Conservation (phyloP, 2,113 vertebrate genomes). For the Capreolus pygargus region DNA sequence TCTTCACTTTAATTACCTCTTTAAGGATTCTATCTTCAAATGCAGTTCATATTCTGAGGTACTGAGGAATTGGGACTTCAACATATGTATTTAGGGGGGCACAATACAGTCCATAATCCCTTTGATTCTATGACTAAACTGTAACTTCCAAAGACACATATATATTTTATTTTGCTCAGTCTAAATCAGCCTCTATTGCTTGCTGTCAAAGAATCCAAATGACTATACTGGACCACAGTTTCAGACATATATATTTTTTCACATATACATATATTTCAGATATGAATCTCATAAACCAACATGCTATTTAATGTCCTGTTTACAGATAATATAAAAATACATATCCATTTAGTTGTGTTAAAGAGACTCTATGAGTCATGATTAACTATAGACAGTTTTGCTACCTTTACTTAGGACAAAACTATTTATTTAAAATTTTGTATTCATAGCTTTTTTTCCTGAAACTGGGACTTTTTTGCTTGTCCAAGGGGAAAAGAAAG, state of each 20-base stretch:
- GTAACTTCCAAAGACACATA: neutral
- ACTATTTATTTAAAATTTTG: neutral
- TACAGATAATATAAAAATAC: constrained; percentile 32
- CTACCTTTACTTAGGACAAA: neutral
- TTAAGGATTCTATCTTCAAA: neutral
- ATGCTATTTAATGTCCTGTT: constrained; percentile 5
- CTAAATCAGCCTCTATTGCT: neutral
- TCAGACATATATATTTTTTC: neutral
- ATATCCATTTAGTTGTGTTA: neutral
- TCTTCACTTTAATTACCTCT: neutral
- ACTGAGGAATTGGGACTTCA: neutral
- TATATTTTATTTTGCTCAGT: neutral
- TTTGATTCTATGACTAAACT: neutral
- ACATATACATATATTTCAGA: neutral
- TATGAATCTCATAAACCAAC: neutral
- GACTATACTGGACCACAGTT: neutral
- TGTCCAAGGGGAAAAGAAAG: neutral
- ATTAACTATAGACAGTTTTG: neutral
- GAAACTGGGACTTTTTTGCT: neutral
- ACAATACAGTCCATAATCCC: neutral
- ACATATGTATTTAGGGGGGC: neutral
- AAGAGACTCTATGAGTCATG: neutral
- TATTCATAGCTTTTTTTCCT: neutral
- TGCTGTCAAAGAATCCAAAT: neutral
- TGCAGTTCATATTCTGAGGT: neutral